These are phyloP conservation scores for Hydrozoanthus gracilis DNA, from an alignment of 92 coral and sea anemone genomes.

Conservation along the genomic window DNA sequence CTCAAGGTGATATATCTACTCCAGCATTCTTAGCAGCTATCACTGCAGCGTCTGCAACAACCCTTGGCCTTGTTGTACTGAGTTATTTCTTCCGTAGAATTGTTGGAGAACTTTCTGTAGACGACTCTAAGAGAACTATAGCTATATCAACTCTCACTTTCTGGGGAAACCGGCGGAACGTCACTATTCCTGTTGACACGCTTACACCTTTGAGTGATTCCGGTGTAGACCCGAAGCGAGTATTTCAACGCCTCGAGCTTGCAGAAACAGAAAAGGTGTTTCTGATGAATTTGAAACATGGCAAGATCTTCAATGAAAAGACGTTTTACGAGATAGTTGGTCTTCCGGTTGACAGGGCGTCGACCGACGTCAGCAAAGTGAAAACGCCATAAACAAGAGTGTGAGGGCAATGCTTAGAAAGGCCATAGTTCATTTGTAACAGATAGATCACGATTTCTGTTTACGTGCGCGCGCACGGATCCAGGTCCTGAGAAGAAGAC, in stretches of 20 bases:
- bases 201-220: conserved; percentile 72
- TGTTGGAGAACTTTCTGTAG: conserved; percentile 73
- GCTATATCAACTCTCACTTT: conserved; percentile 79
- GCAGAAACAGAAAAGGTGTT: conserved; percentile 52
- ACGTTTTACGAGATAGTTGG: conserved; percentile 57
- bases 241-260: conserved; percentile 79
- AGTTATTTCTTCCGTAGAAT: conserved; percentile 86
- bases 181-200: conserved; percentile 46
- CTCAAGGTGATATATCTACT: conserved; percentile 57
- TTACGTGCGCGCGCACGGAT: too few species aligned
- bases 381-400: too few species aligned
- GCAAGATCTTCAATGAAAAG: conserved; percentile 61
- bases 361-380: too few species aligned
- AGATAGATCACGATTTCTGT: too few species aligned
- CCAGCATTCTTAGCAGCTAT: conserved; percentile 56
- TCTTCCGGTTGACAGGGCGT: conserved; percentile 21
- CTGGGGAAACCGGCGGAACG: conserved; percentile 86
- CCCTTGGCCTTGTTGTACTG: conserved; percentile 74
- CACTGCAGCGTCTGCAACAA: conserved; percentile 80
- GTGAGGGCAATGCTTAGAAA: too few species aligned
- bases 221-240: conserved; percentile 66
- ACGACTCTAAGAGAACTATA: conserved; percentile 45
- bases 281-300: conserved; percentile 73
- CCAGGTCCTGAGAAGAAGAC: too few species aligned
- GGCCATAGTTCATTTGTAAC: too few species aligned